A percentile compares a stretch with the other conserved stretches of the same genome.
Conservation (phyloP, 2,888 invertebrate genomes). For the Netelia melanura region DNA sequence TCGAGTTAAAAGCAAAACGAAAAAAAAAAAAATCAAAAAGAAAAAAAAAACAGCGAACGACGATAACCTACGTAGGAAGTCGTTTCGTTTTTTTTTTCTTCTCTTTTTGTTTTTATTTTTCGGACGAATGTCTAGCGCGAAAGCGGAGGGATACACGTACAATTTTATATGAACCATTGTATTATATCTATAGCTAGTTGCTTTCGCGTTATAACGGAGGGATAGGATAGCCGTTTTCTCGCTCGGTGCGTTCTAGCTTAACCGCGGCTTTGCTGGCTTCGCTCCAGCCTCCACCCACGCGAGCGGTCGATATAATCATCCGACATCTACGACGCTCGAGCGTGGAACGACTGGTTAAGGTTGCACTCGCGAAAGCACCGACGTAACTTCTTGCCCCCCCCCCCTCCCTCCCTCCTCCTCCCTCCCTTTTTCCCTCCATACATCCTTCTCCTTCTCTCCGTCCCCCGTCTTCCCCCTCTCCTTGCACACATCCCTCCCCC, state of each 20-base stretch:
- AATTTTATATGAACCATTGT: constrained; percentile 2
- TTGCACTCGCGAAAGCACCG: neutral
- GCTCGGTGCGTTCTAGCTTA: constrained; percentile 46
- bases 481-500: neutral
- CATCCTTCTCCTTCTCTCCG: neutral
- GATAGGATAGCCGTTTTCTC: constrained; percentile 24
- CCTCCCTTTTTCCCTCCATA: neutral
- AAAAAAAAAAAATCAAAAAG: too few species aligned
- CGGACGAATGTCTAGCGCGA: constrained; percentile 37
- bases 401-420: neutral
- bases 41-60: too few species aligned
- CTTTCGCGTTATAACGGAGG: neutral
- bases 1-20: too few species aligned
- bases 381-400: neutral
- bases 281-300: constrained; percentile 79
- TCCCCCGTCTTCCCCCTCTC: neutral
- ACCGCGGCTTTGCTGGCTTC: constrained; percentile 75
- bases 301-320: constrained; percentile 82
- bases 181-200: neutral
- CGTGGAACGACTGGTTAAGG: constrained; percentile 54
- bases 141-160: constrained; percentile 28
- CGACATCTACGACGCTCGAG: constrained; percentile 72
- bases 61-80: too few species aligned
- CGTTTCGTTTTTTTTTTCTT: too few species aligned
- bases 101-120: neutral